Conservation (phyloP, 2,797 vertebrate genomes). For the Argentina silus region DNA sequence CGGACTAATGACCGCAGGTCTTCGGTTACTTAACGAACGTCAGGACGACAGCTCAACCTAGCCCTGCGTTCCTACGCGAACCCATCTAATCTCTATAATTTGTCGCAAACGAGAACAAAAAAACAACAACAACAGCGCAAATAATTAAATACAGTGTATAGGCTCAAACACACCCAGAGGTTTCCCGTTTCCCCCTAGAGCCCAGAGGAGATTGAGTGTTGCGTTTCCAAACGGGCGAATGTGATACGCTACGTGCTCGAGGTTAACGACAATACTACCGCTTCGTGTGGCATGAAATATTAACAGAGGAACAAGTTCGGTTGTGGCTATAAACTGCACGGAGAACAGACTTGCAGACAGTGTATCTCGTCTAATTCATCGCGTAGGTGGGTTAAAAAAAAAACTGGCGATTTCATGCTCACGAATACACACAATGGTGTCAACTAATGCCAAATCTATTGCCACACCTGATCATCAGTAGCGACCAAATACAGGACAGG, state of each 20-base stretch:
- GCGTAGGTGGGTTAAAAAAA: background rate
- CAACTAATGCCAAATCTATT: background rate
- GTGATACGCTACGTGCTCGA: constrained; percentile 75
- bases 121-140: constrained; percentile 53
- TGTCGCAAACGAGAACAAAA: constrained; percentile 44
- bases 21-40: constrained; percentile 45
- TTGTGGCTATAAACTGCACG: constrained; percentile 64
- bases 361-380: constrained; percentile 14
- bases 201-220: constrained; percentile 69
- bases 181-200: constrained; percentile 73
- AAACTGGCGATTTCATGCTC: background rate
- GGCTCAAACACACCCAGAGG: constrained; percentile 52
- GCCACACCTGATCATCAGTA: background rate
- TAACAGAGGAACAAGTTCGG: constrained; percentile 79
- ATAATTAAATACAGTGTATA: constrained; percentile 68
- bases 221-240: constrained; percentile 76
- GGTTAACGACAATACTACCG: constrained; percentile 75
- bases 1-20: constrained; percentile 39
- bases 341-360: constrained; percentile 35
- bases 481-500: too few species aligned
- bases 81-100: constrained; percentile 54
- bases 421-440: constrained; percentile 19
- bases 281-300: constrained; percentile 79
- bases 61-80: constrained; percentile 12
- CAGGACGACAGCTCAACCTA: constrained; percentile 36